Evolutionary conservation across 2,888 invertebrate genomes (phyloP).

Genomic region (Cosmia pyralina): DNA sequence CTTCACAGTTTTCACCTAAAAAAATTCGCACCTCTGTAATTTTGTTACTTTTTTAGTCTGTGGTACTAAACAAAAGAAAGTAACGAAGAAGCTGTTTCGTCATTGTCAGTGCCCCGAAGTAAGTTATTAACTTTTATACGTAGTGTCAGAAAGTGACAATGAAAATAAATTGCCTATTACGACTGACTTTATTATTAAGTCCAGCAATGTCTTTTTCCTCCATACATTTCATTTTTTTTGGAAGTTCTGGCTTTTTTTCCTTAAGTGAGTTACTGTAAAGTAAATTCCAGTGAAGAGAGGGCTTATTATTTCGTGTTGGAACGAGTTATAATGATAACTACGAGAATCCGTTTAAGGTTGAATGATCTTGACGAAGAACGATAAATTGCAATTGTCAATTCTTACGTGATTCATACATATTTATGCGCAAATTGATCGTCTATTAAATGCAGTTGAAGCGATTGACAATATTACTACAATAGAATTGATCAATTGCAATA

Average conservation of each 20-base stretch:
- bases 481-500: too few relatives aligned
- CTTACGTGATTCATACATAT: too few relatives aligned
- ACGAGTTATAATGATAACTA: neutral
- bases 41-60: conserved; percentile 37
- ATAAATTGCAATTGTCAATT: too few relatives aligned
- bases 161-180: conserved; percentile 69
- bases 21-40: conserved; percentile 51
- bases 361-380: too few relatives aligned
- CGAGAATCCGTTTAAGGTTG: neutral
- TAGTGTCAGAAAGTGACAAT: conserved; percentile 66
- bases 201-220: conserved; percentile 40
- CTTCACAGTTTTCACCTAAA: conserved; percentile 17
- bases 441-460: too few relatives aligned
- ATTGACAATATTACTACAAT: too few relatives aligned
- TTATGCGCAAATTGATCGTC: too few relatives aligned
- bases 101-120: conserved; percentile 40
- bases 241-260: conserved; percentile 28
- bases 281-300: neutral
- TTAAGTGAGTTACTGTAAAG: conserved; percentile 25
- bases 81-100: conserved; percentile 43
- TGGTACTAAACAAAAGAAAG: conserved; percentile 44
- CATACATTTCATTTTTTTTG: conserved; percentile 48
- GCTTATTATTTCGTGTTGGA: conserved; percentile 6
- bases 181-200: conserved; percentile 56
- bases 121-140: conserved; percentile 67